Base-by-base conservation (phyloP, 2,888 invertebrate genomes). In the Cephus sareptanus region DNA sequence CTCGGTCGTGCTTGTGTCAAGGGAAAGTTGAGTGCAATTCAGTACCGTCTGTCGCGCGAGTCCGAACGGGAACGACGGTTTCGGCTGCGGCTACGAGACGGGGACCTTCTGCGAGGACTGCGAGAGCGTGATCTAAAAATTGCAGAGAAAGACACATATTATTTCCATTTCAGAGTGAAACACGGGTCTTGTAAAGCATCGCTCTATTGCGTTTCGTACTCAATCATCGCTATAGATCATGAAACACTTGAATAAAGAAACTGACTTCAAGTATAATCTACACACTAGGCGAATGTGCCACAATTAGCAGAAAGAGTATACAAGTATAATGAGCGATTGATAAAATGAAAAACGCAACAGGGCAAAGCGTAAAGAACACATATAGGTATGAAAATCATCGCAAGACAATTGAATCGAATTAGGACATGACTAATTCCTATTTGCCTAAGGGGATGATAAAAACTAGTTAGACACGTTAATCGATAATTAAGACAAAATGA, bases 41-140 rank as follows among this genome's bases (percentile, higher is more conserved):
- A 88, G 79, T 91, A 91, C 88, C 91, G 90, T 89, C 91, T 91
- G 83, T 91, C 91, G 78, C 91, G 91, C 78, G 91, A 91, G 78
- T 91, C 90, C 80, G 91, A 91, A 82, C 91, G 90, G 75, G 91
- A 91, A 82, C 91, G 91, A 82, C 90, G 90, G 82, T 91, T 90
- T 84, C 91, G 89, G 88, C 91, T 91, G 83, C 91, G 90, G 83
- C 91, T 91, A 76, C 91, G 89, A 70, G 90, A 88, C 80, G 89
- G 79, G 30, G 91, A 91, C 85, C 90, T 90, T 81, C 90, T 90
- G 83, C 90, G 89, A 37, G 88, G 91, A 76, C 90, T 91, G 82
- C 90, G 90, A 79, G 91, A 91, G 80, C 90, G 87, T 80, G 91
- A 91, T 85, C 91, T 91, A 90, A 88, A 90, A 91, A 83, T 84